A percentile compares a stretch with the other conserved stretches of the same genome.
phyloP scores from a whole-genome alignment of 2,888 invertebrate genomes.

The Desoria tigrina region DNA sequence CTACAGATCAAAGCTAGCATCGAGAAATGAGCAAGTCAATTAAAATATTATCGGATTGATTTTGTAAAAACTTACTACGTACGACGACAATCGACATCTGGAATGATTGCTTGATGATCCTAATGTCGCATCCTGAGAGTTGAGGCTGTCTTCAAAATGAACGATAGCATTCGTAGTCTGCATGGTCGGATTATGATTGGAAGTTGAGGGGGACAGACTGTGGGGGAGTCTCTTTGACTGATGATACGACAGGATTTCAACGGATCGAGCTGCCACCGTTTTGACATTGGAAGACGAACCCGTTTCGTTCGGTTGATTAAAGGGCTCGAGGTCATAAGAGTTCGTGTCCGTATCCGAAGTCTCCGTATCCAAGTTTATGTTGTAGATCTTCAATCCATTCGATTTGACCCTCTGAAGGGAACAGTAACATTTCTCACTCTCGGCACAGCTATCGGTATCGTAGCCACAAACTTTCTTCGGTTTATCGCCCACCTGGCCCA shows the following conservation, averaged over 20 bases:
- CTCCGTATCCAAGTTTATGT: conserved; percentile 54
- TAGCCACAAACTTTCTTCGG: conserved; percentile 69
- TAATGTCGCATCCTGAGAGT: neutral
- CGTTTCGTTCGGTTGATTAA: conserved; percentile 31
- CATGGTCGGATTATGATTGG: conserved; percentile 2
- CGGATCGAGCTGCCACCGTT: conserved; percentile 36
- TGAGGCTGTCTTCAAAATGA: conserved; percentile 32
- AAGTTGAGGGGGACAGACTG: conserved; percentile 29
- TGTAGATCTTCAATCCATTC: conserved; percentile 54
- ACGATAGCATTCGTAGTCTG: conserved; percentile 41
- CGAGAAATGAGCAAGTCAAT: too few species aligned
- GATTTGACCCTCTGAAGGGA: conserved; percentile 54
- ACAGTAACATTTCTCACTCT: conserved; percentile 56
- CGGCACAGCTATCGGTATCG: conserved; percentile 80
- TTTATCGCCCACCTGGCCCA: neutral
- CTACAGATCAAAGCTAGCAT: too few species aligned
- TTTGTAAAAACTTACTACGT: too few species aligned
- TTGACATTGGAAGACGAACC: conserved; percentile 27
- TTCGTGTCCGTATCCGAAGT: conserved; percentile 53
- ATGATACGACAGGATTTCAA: conserved; percentile 52
- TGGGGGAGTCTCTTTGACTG: conserved; percentile 44
- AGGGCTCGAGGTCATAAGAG: conserved; percentile 52
- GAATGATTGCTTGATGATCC: too few species aligned
- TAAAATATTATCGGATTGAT: too few species aligned
- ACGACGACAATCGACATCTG: too few species aligned